Percentiles rank a stretch among this genome's conserved stretches.
phyloP scores from a whole-genome alignment of 2,113 vertebrate genomes.

The Epinephelus lanceolatus region DNA sequence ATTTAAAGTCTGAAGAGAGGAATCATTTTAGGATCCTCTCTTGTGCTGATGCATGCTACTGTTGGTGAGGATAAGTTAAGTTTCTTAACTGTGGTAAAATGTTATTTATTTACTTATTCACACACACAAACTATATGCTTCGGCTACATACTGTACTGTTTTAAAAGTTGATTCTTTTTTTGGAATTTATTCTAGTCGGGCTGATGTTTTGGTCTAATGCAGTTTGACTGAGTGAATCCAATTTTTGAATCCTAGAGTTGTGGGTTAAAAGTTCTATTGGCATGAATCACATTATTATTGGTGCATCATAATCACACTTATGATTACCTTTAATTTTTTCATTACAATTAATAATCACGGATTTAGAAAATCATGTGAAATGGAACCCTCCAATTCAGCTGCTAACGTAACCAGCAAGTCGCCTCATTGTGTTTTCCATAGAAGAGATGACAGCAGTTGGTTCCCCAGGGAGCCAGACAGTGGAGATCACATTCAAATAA shows the following conservation, averaged over 20 bases:
- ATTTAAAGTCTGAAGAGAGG: neutral
- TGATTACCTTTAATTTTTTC: constrained; percentile 2
- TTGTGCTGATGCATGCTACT: neutral
- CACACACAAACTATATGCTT: neutral
- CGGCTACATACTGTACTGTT: neutral
- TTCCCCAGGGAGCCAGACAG: constrained; percentile 26
- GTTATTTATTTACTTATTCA: neutral
- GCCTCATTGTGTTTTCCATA: constrained; percentile 18
- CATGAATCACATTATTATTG: neutral
- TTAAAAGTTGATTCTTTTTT: neutral
- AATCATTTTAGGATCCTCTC: neutral
- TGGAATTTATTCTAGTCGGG: neutral
- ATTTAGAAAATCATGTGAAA: constrained; percentile 16
- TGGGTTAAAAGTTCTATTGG: neutral
- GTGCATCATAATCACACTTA: constrained; percentile 1
- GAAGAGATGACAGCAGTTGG: constrained; percentile 37
- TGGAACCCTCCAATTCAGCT: neutral
- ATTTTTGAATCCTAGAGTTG: neutral
- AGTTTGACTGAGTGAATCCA: neutral
- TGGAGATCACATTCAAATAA: constrained; percentile 54
- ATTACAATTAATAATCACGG: neutral
- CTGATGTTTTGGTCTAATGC: neutral
- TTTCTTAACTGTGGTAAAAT: neutral
- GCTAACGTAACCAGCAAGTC: constrained; percentile 13
- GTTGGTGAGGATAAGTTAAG: neutral